Base-by-base conservation (phyloP, 1,140 invertebrate species). In the Eupeodes corollae region DNA sequence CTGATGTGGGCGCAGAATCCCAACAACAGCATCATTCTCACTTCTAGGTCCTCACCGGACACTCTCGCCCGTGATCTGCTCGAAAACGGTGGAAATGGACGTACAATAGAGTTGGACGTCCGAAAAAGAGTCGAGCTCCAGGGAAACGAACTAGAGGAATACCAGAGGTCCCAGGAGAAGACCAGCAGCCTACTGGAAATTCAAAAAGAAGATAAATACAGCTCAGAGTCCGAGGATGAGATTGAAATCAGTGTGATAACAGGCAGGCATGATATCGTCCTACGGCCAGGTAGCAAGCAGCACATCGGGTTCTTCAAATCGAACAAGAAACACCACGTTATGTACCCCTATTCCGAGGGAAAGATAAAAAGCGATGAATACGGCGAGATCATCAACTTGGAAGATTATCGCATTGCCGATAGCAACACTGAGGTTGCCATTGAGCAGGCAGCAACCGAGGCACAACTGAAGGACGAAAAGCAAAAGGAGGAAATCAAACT, bases 321-420 rank as follows among this genome's bases (percentile, higher is more conserved):
- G 50, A 89, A 81, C 56, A 92, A 92, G 73, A 88, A 92, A 47
- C 85, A 91, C 53, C 88, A 94, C 71, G 92, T 93, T 1, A 97
- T 98, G 88, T 98, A 92, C 71, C 95, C 94, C 2, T 91, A 84
- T 59, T 78, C 86, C 41, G 94, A 98, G 70, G 93, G 97, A 56
- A 90, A 76, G 34, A 79, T 93, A 1, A 87, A 92, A 69, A 84
- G 79, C 63, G 93, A 97, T 61, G 91, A 97, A 63, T 97, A 97
- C 67, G 93, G 93, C 1, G 92, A 97, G 74, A 83, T 93, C 40
- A 91, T 97, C 30, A 82, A 86, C 70, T 78, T 86, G 8, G 90
- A 94, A 76, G 89, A 93, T 67, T 94, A 91, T 62, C 82, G 84
- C 60, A 76, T 91, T 46, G 78, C 82, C 3, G 89, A 92, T 52